phyloP scores from a whole-genome alignment of 2,113 vertebrate genomes.

The Atherinomorus stipes region DNA sequence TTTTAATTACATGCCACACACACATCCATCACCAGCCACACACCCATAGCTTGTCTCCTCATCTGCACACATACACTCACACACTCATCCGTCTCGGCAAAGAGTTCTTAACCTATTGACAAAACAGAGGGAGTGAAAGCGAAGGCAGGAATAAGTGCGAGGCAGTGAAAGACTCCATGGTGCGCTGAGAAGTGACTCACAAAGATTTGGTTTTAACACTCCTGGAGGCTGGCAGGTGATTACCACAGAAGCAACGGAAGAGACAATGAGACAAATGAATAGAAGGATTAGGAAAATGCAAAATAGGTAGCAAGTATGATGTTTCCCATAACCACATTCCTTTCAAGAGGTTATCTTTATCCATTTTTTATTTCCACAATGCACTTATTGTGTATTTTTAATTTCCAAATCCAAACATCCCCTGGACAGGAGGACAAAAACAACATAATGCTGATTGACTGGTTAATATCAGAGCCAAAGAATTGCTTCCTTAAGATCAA shows the following conservation, averaged over 20 bases:
- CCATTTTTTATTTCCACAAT: neutral
- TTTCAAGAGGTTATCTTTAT: neutral
- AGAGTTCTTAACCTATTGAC: slow-evolving; percentile 67
- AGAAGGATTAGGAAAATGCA: slow-evolving; percentile 24
- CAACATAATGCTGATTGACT: slow-evolving; percentile 40
- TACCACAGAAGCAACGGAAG: slow-evolving; percentile 15
- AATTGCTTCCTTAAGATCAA: slow-evolving; percentile 28
- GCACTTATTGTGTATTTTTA: neutral
- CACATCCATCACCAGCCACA: slow-evolving; percentile 67
- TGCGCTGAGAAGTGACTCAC: slow-evolving; percentile 54
- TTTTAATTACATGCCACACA: slow-evolving; percentile 78
- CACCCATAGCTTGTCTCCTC: neutral
- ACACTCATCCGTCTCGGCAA: slow-evolving; percentile 37
- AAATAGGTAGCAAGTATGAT: slow-evolving; percentile 11
- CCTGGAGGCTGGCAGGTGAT: slow-evolving; percentile 36
- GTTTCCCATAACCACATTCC: slow-evolving; percentile 1
- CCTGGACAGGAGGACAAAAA: slow-evolving; percentile 3
- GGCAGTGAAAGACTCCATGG: slow-evolving; percentile 7
- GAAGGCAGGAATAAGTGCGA: slow-evolving; percentile 2
- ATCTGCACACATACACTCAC: slow-evolving; percentile 19
- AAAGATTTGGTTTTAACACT: slow-evolving; percentile 33
- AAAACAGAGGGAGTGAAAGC: slow-evolving; percentile 21
- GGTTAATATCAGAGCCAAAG: slow-evolving; percentile 45
- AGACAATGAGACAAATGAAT: slow-evolving; percentile 25
- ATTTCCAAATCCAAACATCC: slow-evolving; percentile 19